These are phyloP conservation scores for Euspilapteryx auroguttella DNA, from an alignment of 2,888 invertebrate genomes.

Conservation along the genomic window DNA sequence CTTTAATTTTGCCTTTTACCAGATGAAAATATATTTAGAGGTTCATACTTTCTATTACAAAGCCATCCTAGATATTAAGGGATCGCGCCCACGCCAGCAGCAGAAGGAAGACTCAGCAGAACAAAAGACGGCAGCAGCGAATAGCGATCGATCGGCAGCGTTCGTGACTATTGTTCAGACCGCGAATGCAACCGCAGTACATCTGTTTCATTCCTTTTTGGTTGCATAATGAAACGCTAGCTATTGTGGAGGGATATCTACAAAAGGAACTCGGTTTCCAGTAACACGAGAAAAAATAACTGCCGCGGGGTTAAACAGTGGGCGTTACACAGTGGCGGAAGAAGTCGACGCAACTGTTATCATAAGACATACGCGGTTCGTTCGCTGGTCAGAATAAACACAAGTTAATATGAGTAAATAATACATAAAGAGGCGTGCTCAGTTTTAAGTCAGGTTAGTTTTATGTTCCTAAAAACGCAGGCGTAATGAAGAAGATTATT, in stretches of 20 bases:
- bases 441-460: too few relatives aligned
- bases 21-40: too few relatives aligned
- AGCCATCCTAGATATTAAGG: too few relatives aligned
- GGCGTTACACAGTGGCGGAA: constrained; percentile 49
- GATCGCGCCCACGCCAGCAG: too few relatives aligned
- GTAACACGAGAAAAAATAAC: constrained; percentile 43
- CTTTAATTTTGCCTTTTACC: too few relatives aligned
- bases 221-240: constrained; percentile 51
- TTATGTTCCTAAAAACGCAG: too few relatives aligned
- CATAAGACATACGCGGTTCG: constrained; percentile 39
- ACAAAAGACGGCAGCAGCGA: constrained; percentile 41
- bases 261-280: constrained; percentile 51
- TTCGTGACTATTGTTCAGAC: constrained; percentile 50
- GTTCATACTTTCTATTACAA: too few relatives aligned
- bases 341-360: constrained; percentile 53
- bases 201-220: constrained; percentile 57
- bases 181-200: constrained; percentile 42
- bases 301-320: constrained; percentile 37
- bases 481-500: too few relatives aligned
- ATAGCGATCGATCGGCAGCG: constrained; percentile 28
- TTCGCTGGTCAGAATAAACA: too few relatives aligned
- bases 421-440: too few relatives aligned
- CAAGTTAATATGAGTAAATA: too few relatives aligned
- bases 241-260: constrained; percentile 49
- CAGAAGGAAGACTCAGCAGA: too few relatives aligned